Conservation (phyloP, 2,888 invertebrate species). For the Trisateles emortualis region DNA sequence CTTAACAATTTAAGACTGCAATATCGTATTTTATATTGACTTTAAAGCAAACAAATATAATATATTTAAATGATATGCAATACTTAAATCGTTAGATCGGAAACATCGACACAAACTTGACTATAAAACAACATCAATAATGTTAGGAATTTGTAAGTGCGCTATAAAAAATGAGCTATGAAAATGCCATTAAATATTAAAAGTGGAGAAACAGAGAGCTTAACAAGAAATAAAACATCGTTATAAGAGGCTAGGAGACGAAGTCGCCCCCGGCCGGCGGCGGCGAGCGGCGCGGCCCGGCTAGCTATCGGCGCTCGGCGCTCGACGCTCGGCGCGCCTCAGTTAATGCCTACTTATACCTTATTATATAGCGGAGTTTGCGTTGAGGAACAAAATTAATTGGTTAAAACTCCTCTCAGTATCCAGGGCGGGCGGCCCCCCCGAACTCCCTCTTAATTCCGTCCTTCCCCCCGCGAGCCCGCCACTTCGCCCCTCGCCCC, state of each 20-base stretch:
- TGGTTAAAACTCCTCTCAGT: slow-evolving; percentile 88
- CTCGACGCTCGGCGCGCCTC: too few relatives aligned
- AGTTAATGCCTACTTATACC: slow-evolving; percentile 87
- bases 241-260: slow-evolving; percentile 81
- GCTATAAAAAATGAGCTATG: slow-evolving; percentile 85
- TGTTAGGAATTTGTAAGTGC: slow-evolving; percentile 81
- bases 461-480: slow-evolving; percentile 63
- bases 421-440: slow-evolving; percentile 83
- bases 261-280: slow-evolving; percentile 72
- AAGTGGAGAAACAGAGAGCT: slow-evolving; percentile 87
- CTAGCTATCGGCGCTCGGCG: slow-evolving; percentile 84
- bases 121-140: slow-evolving; percentile 78
- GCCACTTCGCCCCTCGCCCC: slow-evolving; percentile 66
- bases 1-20: too few relatives aligned
- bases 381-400: slow-evolving; percentile 88
- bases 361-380: slow-evolving; percentile 87
- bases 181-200: slow-evolving; percentile 87
- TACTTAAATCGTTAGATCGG: slow-evolving; percentile 49
- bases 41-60: slow-evolving; percentile 1
- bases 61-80: slow-evolving; percentile 44
- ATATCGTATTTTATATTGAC: not conserved
- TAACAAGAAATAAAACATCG: slow-evolving; percentile 87
- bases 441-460: slow-evolving; percentile 83
- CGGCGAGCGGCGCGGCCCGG: slow-evolving; percentile 60
- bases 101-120: slow-evolving; percentile 33